phyloP scores from a whole-genome alignment of 1,140 invertebrate species.

The Lasioglossum baleicum region DNA sequence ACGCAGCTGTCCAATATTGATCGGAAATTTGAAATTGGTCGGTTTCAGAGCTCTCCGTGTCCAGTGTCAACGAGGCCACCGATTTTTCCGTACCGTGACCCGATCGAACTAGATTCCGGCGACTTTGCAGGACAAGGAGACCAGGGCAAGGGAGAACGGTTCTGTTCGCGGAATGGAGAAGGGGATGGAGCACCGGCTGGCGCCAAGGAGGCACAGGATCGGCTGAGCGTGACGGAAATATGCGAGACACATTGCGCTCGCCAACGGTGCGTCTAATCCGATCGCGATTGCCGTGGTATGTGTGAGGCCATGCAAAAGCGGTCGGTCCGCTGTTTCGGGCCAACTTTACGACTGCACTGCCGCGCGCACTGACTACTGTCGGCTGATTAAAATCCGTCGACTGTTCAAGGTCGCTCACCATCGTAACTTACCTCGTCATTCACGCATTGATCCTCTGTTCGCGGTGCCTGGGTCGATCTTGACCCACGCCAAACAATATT shows the following conservation, averaged over 20 bases:
- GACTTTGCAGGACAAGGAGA: background rate
- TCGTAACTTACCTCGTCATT: background rate
- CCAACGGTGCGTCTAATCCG: slow-evolving; percentile 67
- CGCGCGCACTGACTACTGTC: background rate
- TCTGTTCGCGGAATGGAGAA: background rate
- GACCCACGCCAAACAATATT: no score
- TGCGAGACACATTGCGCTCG: slow-evolving; percentile 68
- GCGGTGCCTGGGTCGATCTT: background rate
- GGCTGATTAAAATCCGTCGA: background rate
- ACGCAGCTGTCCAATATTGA: no score
- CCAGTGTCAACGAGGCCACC: background rate
- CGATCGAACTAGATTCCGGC: slow-evolving; percentile 28
- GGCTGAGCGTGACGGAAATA: slow-evolving; percentile 66
- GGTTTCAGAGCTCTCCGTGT: no score
- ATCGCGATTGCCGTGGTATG: slow-evolving; percentile 60
- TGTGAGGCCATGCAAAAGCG: slow-evolving; percentile 49
- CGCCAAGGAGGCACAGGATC: slow-evolving; percentile 58
- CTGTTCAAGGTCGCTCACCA: background rate
- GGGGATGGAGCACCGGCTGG: slow-evolving; percentile 49
- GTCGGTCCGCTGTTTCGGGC: slow-evolving; percentile 46
- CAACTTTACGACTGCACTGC: slow-evolving; percentile 44
- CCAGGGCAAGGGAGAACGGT: background rate
- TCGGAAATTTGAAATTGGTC: no score
- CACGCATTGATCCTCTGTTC: background rate
- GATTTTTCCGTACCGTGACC: slow-evolving; percentile 7